phyloP scores from a whole-genome alignment of 2,888 invertebrate genomes.

The Mongoloraphidia duomilia region DNA sequence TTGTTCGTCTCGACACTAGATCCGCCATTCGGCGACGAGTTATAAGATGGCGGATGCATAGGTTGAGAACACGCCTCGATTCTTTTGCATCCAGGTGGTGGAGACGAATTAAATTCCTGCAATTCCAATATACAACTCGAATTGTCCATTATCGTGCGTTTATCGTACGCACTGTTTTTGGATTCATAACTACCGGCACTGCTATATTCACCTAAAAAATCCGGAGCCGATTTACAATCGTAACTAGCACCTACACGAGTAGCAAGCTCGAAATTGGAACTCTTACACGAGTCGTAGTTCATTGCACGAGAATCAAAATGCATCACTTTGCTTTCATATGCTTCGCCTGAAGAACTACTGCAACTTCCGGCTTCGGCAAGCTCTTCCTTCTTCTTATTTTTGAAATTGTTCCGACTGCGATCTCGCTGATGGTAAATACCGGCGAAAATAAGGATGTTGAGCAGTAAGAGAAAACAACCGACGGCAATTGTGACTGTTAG shows the following conservation, averaged over 20 bases:
- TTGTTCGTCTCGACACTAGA: constrained; percentile 30
- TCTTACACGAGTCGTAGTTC: constrained; percentile 5
- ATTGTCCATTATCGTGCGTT: constrained; percentile 43
- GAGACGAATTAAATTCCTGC: constrained; percentile 44
- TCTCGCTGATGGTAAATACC: constrained; percentile 79
- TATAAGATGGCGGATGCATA: constrained; percentile 20
- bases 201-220: constrained; percentile 49
- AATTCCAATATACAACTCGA: constrained; percentile 49
- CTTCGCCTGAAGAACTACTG: constrained; percentile 42
- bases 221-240: constrained; percentile 32
- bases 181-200: constrained; percentile 33
- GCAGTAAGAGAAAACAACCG: constrained; percentile 64
- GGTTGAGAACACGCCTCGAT: constrained; percentile 33
- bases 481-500: constrained; percentile 77
- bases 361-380: constrained; percentile 58
- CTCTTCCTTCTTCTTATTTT: constrained; percentile 64
- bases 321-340: constrained; percentile 40
- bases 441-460: constrained; percentile 76
- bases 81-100: constrained; percentile 37
- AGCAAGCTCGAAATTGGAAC: constrained; percentile 1
- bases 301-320: constrained; percentile 33
- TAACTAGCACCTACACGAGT: constrained; percentile 27
- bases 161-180: constrained; percentile 38
- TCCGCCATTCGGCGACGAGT: constrained; percentile 31
- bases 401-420: constrained; percentile 26